Evolutionary conservation across 2,113 vertebrate genomes (phyloP).

Genomic region (Electrona antarctica): DNA sequence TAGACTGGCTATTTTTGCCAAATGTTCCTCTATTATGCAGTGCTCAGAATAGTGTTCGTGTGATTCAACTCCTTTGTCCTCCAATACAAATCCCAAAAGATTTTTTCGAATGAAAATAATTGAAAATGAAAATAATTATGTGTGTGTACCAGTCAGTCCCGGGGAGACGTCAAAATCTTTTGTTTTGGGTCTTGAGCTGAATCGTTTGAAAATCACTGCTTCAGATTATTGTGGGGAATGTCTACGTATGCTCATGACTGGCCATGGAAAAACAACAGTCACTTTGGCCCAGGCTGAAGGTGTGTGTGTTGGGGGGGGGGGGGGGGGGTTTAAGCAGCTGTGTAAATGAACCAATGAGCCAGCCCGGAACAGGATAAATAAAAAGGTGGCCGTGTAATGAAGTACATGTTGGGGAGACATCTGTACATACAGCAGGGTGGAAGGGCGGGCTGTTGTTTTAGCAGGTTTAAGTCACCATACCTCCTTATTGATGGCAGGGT

Average conservation of each 20-base stretch:
- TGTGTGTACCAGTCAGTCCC: too few relatives aligned
- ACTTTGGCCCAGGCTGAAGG: neutral
- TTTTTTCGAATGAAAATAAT: too few relatives aligned
- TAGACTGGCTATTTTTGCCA: too few relatives aligned
- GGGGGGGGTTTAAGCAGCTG: slow-evolving; percentile 31
- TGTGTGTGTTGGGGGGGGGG: slow-evolving; percentile 1
- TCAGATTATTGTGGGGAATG: neutral
- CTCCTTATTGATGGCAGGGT: slow-evolving; percentile 22
- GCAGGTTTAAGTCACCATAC: slow-evolving; percentile 39
- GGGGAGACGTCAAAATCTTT: too few relatives aligned
- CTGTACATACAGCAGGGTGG: slow-evolving; percentile 31
- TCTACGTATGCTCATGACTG: neutral
- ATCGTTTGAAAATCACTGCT: too few relatives aligned
- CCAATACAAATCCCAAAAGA: too few relatives aligned
- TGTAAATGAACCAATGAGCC: slow-evolving; percentile 44
- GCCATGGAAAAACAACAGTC: slow-evolving; percentile 32
- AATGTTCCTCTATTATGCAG: too few relatives aligned
- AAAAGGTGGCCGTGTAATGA: slow-evolving; percentile 40
- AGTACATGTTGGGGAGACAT: slow-evolving; percentile 23
- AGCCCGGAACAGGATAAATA: slow-evolving; percentile 22
- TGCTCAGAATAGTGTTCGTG: too few relatives aligned
- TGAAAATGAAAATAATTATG: too few relatives aligned
- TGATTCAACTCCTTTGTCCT: too few relatives aligned
- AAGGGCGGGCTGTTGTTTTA: slow-evolving; percentile 21
- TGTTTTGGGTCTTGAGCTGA: too few relatives aligned